Conservation (phyloP, 2,797 vertebrate genomes). For the Stomatorhinus walkeri region DNA sequence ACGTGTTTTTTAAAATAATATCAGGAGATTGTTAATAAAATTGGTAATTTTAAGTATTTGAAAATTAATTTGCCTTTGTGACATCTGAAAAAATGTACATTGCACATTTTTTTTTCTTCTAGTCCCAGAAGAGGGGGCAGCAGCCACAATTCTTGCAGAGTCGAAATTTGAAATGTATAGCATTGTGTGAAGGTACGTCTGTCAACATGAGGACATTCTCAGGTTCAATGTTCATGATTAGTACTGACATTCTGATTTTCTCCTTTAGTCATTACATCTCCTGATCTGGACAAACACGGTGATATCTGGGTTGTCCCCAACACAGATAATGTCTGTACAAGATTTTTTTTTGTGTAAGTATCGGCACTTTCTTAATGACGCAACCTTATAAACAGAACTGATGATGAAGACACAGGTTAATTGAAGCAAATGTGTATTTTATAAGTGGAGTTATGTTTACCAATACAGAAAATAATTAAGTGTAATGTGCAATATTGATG, state of each 20-base stretch:
- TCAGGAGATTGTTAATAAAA: not conserved
- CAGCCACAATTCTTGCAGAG: constrained; percentile 85
- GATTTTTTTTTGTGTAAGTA: constrained; percentile 91
- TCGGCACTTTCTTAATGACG: not conserved
- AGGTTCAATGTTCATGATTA: not conserved
- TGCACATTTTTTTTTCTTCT: not conserved
- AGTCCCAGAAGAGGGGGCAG: constrained; percentile 82
- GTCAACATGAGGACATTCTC: not conserved
- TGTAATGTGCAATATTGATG: not conserved
- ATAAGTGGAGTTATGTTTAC: not conserved
- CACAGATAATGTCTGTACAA: constrained; percentile 82
- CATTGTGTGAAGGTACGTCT: constrained; percentile 82
- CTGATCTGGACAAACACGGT: constrained; percentile 84
- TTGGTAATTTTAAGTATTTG: not conserved
- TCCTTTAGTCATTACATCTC: constrained; percentile 75
- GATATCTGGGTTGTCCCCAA: constrained; percentile 88
- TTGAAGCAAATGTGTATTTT: not conserved
- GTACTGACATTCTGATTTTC: not conserved
- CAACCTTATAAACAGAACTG: not conserved
- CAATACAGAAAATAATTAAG: not conserved
- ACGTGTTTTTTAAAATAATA: not conserved
- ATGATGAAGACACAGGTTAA: not conserved
- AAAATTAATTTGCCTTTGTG: not conserved
- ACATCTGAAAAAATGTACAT: not conserved
- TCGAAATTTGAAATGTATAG: constrained; percentile 86